Base-by-base conservation (phyloP, 1,140 invertebrate species). In the Pygmarrhopalites habei region DNA sequence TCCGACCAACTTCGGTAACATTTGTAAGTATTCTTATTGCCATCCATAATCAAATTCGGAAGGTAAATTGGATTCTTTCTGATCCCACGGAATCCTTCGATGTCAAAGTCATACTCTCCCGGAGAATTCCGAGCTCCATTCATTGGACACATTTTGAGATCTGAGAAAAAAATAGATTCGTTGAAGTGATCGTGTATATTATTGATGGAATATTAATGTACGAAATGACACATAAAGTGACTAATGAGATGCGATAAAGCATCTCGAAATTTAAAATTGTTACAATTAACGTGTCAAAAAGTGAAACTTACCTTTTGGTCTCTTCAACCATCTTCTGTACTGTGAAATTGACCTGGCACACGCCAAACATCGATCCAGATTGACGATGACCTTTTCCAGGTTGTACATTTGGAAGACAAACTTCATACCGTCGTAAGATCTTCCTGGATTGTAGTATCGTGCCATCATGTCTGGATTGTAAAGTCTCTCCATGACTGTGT, bases 401-500 rank as follows among this genome's bases (percentile, higher is more conserved):
- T 66, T 35, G 26, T 39, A 58, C 43, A 52, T 59, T 62, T 59
- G 44, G 23, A 58, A 66, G 19, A 62, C 39, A 43, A 29, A 62
- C 32, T 62, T 52, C 10, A 62, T 47, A 0, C 29, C 65, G 25
- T 62, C 28, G 5, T 35, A 59, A 3, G 59, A 49, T 14, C 23
- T 23, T 14, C 59, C 65, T 10, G 65, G 65, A 26, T 62, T 61
- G 41, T 53, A 32, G 29, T 49, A 59, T 25, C 25, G 61, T 51
- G 58, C 58, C 58, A 66, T 26, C 59, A 28, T 41, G 55, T 58
- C 29, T 53, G 55, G 59, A 62, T 66, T 66, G 26, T 62, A 66
- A 44, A 66, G 60, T 10, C n/a, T 44, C 53, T 66, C 65, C 60
- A 66, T 66, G 25, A 29, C 59, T 32, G 56, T 41, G n/a, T 66